Evolutionary conservation across 2,888 invertebrate species (phyloP).

Genomic region (Tridacna gigas): DNA sequence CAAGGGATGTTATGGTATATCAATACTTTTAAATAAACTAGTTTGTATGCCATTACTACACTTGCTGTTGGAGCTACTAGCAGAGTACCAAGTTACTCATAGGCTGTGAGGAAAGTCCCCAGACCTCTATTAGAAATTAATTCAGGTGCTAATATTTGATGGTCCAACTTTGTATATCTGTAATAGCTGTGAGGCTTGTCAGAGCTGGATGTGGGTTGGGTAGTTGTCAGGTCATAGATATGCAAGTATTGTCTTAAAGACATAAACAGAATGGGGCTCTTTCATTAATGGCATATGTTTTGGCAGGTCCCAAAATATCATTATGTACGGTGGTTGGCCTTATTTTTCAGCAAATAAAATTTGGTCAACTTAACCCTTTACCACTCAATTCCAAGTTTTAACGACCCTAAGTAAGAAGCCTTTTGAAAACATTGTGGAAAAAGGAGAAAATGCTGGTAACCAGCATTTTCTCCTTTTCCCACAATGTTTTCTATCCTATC

Average conservation of each 20-base stretch:
- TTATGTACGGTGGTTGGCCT: too few species aligned
- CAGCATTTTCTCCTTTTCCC: too few species aligned
- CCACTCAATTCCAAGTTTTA: too few species aligned
- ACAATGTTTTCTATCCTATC: too few species aligned
- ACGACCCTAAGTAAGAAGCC: too few species aligned
- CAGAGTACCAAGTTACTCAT: not conserved
- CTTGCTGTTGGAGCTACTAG: conserved; percentile 15
- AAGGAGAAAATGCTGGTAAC: too few species aligned
- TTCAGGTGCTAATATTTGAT: not conserved
- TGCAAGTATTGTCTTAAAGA: conserved; percentile 14
- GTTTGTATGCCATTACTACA: not conserved
- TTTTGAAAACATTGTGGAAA: too few species aligned
- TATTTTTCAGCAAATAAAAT: too few species aligned
- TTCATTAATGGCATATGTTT: conserved; percentile 15
- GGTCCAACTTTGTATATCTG: not conserved
- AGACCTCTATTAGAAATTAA: conserved; percentile 12
- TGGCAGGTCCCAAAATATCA: too few species aligned
- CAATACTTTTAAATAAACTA: not conserved
- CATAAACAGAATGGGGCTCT: conserved; percentile 24
- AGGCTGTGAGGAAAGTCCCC: conserved; percentile 25
- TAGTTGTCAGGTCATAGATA: conserved; percentile 13
- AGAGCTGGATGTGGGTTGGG: conserved; percentile 8
- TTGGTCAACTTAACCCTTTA: too few species aligned
- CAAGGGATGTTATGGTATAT: not conserved
- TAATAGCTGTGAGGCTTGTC: conserved; percentile 9